Base-by-base conservation (phyloP, 2,888 invertebrate species). In the Pachymerium ferrugineum region DNA sequence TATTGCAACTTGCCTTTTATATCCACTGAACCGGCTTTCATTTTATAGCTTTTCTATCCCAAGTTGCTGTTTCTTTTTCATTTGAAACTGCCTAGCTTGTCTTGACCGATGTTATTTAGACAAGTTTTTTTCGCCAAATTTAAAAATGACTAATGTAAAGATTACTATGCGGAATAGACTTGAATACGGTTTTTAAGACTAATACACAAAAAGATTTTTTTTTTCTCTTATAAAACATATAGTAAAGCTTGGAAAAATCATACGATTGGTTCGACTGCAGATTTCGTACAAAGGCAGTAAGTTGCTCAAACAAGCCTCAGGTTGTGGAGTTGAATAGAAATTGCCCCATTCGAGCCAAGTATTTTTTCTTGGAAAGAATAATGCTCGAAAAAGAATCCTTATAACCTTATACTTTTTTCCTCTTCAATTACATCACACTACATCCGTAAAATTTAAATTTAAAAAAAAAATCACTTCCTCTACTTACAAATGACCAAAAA, bases 1-100 rank as follows among this genome's bases (percentile, higher is more conserved):
- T 62, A 62, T 62, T 62, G 62, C 62, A 62, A 62, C 62, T 62
- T 62, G 62, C 62, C 62, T 62, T 62, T 62, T 62, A 62, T 62
- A 62, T 62, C 62, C 10, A 28, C n/a, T 62, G 25, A 62, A 62
- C 62, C 62, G 62, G 62, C 62, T 62, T n/a, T 22, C 62, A 62
- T 25, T 62, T 62, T 62, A 62, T 28, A n/a, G 62, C 62, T 62
- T 62, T 62, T 28, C 62, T 62, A 62, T 62, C 62, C 22, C 62
- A 62, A 62, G 12, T 25, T n/a, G 62, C 25, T 62, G 28, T 62
- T 62, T 62, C 62, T 62, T 62, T 62, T 28, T 62, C 62, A 28
- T 25, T 62, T 62, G 25, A 28, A 28, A 62, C 62, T 28, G 28
- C 62, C 4, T 10, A 25, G 28, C 25, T 16, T 16, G 38, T 16